Evolutionary conservation across 2,888 invertebrate genomes (phyloP).

Genomic region (Troides helena): DNA sequence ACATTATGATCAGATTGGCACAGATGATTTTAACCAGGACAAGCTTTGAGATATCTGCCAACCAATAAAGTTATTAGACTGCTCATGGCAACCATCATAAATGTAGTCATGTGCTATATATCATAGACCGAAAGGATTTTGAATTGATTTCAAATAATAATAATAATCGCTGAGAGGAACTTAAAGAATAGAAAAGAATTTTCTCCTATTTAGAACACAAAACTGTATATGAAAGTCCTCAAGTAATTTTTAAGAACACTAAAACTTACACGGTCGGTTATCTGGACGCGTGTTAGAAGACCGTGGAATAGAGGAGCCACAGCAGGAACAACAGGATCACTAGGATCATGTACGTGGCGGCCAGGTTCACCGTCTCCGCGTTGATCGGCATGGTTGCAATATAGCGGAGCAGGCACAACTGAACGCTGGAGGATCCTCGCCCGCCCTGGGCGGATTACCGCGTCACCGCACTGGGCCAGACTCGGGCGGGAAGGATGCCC

Average conservation of each 20-base stretch:
- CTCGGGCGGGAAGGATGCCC: slow-evolving; percentile 43
- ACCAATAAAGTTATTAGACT: too few species aligned
- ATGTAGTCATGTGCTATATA: too few species aligned
- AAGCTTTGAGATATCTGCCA: too few species aligned
- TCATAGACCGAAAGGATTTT: too few species aligned
- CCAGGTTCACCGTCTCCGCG: slow-evolving; percentile 83
- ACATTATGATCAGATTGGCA: too few species aligned
- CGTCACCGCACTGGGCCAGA: slow-evolving; percentile 63
- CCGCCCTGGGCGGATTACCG: slow-evolving; percentile 38
- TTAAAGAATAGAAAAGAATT: too few species aligned
- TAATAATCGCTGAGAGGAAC: too few species aligned
- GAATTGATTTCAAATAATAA: too few species aligned
- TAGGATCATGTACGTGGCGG: slow-evolving; percentile 86
- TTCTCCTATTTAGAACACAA: too few species aligned
- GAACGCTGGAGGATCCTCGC: slow-evolving; percentile 50
- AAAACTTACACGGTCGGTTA: slow-evolving; percentile 30
- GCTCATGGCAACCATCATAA: too few species aligned
- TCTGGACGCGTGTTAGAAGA: slow-evolving; percentile 54
- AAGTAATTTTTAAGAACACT: neutral
- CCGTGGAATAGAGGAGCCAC: slow-evolving; percentile 84
- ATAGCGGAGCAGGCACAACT: slow-evolving; percentile 49
- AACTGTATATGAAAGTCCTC: too few species aligned
- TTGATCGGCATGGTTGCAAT: slow-evolving; percentile 72
- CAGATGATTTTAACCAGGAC: too few species aligned
- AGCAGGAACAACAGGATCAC: slow-evolving; percentile 83